Percentiles rank a stretch among this genome's conserved stretches.
These are phyloP conservation scores for Acanthococcus lagerstroemiae DNA, from an alignment of 2,888 invertebrate genomes.

Conservation along the genomic window DNA sequence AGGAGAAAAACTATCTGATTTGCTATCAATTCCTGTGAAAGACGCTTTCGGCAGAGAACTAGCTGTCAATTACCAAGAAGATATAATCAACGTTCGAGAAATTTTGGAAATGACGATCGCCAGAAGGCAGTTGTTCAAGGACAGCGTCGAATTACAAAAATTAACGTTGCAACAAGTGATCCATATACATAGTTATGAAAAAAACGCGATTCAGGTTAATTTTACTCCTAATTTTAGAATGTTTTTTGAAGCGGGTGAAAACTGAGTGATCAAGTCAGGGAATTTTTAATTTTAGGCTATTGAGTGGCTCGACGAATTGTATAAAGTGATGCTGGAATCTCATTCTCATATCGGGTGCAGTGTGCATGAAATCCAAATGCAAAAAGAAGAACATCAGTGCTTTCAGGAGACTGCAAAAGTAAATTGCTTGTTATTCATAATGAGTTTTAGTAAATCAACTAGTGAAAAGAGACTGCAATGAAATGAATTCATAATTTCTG, in stretches of 20 bases:
- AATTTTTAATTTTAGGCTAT: slow-evolving; percentile 41
- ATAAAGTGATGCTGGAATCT: slow-evolving; percentile 56
- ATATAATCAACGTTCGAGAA: slow-evolving; percentile 60
- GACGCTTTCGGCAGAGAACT: slow-evolving; percentile 63
- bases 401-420: slow-evolving; percentile 72
- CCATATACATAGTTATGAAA: slow-evolving; percentile 64
- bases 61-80: slow-evolving; percentile 58
- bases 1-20: slow-evolving; percentile 66
- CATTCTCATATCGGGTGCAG: slow-evolving; percentile 64
- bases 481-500: neutral
- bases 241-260: neutral
- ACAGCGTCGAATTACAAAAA: slow-evolving; percentile 64
- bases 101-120: slow-evolving; percentile 59
- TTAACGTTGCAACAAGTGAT: slow-evolving; percentile 67
- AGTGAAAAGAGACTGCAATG: neutral
- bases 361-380: slow-evolving; percentile 59
- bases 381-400: slow-evolving; percentile 63
- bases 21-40: slow-evolving; percentile 67
- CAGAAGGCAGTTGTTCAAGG: slow-evolving; percentile 59
- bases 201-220: slow-evolving; percentile 56
- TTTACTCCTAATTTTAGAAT: neutral
- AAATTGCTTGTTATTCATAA: no score
- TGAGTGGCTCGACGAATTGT: slow-evolving; percentile 65
- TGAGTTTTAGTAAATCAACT: neutral
- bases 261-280: neutral